Conservation (phyloP, 2,797 vertebrate genomes). For the Sorex maritimensis region DNA sequence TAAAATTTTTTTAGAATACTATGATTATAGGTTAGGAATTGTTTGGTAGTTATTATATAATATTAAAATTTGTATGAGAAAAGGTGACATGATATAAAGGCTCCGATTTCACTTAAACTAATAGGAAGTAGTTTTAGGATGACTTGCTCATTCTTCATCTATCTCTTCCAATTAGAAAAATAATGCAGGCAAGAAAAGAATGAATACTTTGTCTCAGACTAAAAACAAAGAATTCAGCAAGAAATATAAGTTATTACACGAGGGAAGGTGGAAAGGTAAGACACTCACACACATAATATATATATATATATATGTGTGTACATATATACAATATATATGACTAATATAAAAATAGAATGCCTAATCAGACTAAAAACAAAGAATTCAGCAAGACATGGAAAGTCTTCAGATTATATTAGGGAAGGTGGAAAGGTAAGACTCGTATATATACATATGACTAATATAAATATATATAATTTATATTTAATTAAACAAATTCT, state of each 20-base stretch:
- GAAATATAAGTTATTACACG: not conserved
- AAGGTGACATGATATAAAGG: not conserved
- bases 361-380: not conserved
- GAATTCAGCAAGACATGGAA: not conserved
- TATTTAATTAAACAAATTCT: conserved; percentile 42
- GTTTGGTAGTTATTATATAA: conserved; percentile 8
- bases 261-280: not conserved
- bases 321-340: not conserved
- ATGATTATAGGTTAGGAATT: conserved; percentile 12
- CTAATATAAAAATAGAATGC: not conserved
- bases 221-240: not conserved
- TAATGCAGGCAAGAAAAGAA: conserved; percentile 2
- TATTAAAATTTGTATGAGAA: conserved; percentile 41
- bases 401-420: not conserved
- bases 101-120: conserved; percentile 48
- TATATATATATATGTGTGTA: not conserved
- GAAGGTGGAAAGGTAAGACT: not conserved
- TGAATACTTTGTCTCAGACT: not conserved
- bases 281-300: too few relatives aligned
- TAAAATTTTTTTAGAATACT: conserved; percentile 42
- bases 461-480: too few relatives aligned
- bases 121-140: not conserved
- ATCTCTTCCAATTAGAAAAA: not conserved
- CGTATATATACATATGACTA: not conserved
- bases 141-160: not conserved